Conservation (phyloP, 2,797 vertebrate species). For the Hippoglossus hippoglossus region DNA sequence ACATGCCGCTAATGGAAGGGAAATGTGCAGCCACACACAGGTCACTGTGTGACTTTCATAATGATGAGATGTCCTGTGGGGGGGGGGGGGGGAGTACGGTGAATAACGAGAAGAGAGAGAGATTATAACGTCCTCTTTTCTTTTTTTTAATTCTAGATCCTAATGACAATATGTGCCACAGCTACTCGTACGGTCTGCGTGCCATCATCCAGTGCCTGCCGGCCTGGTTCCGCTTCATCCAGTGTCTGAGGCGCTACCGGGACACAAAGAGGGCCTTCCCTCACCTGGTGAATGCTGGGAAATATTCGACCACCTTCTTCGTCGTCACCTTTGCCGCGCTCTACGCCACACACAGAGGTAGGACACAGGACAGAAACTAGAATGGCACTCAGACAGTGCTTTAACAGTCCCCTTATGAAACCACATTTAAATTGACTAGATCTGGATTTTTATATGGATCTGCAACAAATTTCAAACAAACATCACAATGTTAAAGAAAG, state of each 20-base stretch:
- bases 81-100: neutral
- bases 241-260: constrained; percentile 97
- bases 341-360: constrained; percentile 94
- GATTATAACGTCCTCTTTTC: neutral
- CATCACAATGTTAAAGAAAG: too few species aligned
- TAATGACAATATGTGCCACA: constrained; percentile 84
- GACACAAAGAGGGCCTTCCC: constrained; percentile 98
- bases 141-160: constrained; percentile 36
- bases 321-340: constrained; percentile 96
- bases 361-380: neutral
- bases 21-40: constrained; percentile 52
- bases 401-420: too few species aligned
- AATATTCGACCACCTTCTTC: constrained; percentile 99
- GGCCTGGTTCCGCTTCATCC: constrained; percentile 97
- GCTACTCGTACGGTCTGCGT: constrained; percentile 94
- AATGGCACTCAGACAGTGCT: too few species aligned
- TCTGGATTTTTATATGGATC: too few species aligned
- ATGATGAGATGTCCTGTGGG: constrained; percentile 39
- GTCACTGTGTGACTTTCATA: constrained; percentile 51
- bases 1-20: constrained; percentile 54
- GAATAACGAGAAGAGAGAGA: constrained; percentile 7
- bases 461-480: too few species aligned
- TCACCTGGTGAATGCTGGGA: constrained; percentile 97
- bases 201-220: constrained; percentile 98
- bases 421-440: too few species aligned